Conservation (phyloP, 2,888 invertebrate genomes). For the Anthophora plumipes region DNA sequence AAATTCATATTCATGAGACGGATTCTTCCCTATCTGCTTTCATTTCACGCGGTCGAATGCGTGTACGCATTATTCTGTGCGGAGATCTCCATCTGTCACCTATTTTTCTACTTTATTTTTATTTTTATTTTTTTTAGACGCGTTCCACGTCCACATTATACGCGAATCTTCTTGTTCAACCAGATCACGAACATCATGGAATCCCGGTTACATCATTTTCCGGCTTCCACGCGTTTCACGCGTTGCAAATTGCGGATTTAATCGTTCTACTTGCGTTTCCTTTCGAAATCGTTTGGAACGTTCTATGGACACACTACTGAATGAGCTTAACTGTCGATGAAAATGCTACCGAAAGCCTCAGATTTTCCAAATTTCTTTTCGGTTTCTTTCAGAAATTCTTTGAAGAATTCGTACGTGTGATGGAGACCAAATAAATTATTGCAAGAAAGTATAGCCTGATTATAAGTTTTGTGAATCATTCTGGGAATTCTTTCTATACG, state of each 20-base stretch:
- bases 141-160: neutral
- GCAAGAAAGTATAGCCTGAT: no score
- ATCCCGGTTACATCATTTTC: constrained; percentile 46
- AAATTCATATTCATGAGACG: constrained; percentile 32
- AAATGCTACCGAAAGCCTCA: neutral
- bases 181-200: constrained; percentile 13
- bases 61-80: neutral
- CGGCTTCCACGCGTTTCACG: constrained; percentile 25
- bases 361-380: neutral
- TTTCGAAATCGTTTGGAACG: constrained; percentile 15
- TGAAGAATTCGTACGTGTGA: neutral
- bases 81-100: neutral
- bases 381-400: neutral
- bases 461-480: no score
- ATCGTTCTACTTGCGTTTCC: constrained; percentile 1
- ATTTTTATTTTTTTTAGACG: neutral
- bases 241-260: constrained; percentile 14
- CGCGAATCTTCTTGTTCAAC: neutral
- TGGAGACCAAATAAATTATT: no score
- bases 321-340: neutral
- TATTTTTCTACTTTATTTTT: neutral
- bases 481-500: no score
- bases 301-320: neutral
- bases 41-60: neutral
- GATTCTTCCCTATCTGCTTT: constrained; percentile 16